These are phyloP conservation scores for Protonemura montana DNA, from an alignment of 2,888 invertebrate species.

Conservation along the genomic window DNA sequence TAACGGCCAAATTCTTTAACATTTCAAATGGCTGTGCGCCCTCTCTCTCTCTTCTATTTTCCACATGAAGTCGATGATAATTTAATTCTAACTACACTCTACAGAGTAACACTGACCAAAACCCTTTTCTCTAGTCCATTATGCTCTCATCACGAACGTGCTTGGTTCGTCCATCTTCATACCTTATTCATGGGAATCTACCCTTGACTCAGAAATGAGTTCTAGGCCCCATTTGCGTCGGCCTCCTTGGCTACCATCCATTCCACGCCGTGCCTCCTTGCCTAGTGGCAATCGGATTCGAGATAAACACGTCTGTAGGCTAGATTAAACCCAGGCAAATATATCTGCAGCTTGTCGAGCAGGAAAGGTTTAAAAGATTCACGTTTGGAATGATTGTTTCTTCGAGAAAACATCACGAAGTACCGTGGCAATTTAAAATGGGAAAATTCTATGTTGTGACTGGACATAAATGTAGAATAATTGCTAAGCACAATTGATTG, in stretches of 20 bases:
- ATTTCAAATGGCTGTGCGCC: neutral
- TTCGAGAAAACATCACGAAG: neutral
- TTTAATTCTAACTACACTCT: neutral
- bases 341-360: neutral
- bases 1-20: neutral
- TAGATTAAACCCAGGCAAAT: neutral
- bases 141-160: slow-evolving; percentile 12
- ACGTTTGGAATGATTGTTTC: neutral
- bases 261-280: neutral
- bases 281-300: neutral
- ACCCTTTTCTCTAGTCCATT: neutral
- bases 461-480: too few relatives aligned
- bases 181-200: slow-evolving; percentile 12
- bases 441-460: too few relatives aligned
- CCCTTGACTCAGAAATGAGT: slow-evolving; percentile 12
- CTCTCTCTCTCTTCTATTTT: neutral
- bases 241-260: neutral
- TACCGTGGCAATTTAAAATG: neutral
- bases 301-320: neutral
- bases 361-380: neutral
- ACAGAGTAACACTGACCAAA: neutral
- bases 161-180: neutral
- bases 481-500: too few relatives aligned
- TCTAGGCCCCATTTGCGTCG: neutral
- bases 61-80: neutral